Base-by-base conservation (phyloP, 2,888 invertebrate species). In the Miltochrista miniata region DNA sequence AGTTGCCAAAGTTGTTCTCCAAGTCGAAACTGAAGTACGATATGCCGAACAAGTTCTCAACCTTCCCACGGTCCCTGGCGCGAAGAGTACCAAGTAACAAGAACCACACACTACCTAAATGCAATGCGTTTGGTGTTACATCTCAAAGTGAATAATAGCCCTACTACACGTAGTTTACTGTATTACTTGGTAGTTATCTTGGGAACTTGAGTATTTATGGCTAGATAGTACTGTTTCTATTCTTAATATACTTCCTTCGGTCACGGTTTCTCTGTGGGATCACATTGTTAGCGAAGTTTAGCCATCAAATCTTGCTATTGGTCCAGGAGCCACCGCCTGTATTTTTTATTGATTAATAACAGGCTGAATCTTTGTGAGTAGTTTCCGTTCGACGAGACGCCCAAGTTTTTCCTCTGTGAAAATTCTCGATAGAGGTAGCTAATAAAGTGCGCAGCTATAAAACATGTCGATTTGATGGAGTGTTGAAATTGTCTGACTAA, bases 101-200 rank as follows among this genome's bases (percentile, higher is more conserved):
- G 85, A 86, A 83, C 60, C 90, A 91, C 73, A 90, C 91, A 46
- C 79, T 91, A 67, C 91, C 91, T 72, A 91, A 90, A 75, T 89
- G 90, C 83, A 81, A 74, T 67, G 67, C 70, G 67, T 74, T 74
- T 77, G 85, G 85, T 85, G 84, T 61, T 50, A 54, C 51, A 59
- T 52, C 56, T 54, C 59, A 52, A 61, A 61, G 52, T 58, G 63
- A 61, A 63, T 24, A 24, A 24, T 69, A 60, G 67, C 58, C 30
- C 56, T 49, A 45, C 37, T 40, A 61, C 58, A 35, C 8, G 31
- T 54, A 51, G 53, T 60, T 52, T 57, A 54, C 55, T 50, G 59
- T 44, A 45, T 36, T 45, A 37, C 29, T 36, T 47, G 46, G 53
- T 53, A 48, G 53, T 41, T 64, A 64, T 46, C 54, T 56, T 56